Base-by-base conservation (phyloP, 1,140 invertebrate genomes). In the Druon quercuslanigerum region DNA sequence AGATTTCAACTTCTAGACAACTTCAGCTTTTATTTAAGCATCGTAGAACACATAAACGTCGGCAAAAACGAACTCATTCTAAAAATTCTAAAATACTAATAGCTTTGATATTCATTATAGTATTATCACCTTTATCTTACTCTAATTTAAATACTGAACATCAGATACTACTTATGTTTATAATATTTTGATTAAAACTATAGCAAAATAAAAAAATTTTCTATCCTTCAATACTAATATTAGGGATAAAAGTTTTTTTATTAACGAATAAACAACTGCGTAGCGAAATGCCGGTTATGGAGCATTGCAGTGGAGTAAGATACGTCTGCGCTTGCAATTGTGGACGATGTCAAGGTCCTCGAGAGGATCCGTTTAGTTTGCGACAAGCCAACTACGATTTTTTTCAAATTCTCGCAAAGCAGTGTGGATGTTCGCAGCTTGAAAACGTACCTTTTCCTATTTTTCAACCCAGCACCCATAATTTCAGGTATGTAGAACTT, bases 251-350 rank as follows among this genome's bases (percentile, higher is more conserved):
- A 7, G 40, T 46, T 8, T 46, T 46, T 9, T 9, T 12, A 17
- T 20, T 57, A 25, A 57, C 33, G 9, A 57, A 13, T 46, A 11
- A 11, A 25, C 17, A 57, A 60, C 7, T 78, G 81, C 81, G 40
- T 72, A 89, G 86, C 71, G 90, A 92, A 25, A 71, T 92, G 74
- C 91, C 89, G 78, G 86, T 85, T 85, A 94, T 91, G 85, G 92
- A 94, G 60, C 96, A 97, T 89, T 94, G 93, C 72, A 97, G 96
- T 83, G 95, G 95, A n/a, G 94, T 96, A 14, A 92, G 95, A 72
- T 96, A 97, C 84, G 92, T 96, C 51, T 95, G 96, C 70, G 95
- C 96, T 14, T 99, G 98, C 88, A 97, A 98, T 91, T 99, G 98
- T 92, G 98, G 98, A 0, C 92, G 95, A 66, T 95, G 93, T 78